Evolutionary conservation across 2,888 invertebrate genomes (phyloP), one percentile per base, ranked within the genome.

Genomic region (Limnephilus lunatus): DNA sequence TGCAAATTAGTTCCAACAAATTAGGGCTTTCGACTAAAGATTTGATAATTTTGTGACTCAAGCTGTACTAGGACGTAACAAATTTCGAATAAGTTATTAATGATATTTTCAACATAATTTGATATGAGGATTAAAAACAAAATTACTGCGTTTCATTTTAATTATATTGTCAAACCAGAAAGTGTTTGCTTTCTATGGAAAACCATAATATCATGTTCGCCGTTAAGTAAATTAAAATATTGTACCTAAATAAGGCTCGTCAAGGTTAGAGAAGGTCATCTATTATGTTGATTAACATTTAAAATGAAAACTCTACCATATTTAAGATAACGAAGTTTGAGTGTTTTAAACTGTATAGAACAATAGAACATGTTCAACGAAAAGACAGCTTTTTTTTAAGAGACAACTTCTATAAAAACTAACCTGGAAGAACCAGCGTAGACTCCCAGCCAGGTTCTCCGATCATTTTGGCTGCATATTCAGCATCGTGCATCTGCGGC

Each of bases 401-500:
- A 68, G 25, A 25, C 68, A 7, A 68, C 25, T n/a, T 68, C 9
- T 68, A n/a, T 2, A 68, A n/a, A 25, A n/a, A 90, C 85, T 95
- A 95, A 96, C 97, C 96, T 94, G 98, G 98, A 91, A 98, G 95
- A 0, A 97, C 97, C 19, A 97, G 95, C 90, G 95, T 95, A 39
- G 92, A 85, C 32, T 85, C 44, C 32, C 35, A 35, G 39, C 30
- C 81, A 19, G 15, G 19, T n/a, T 81, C 85, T 15, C 44, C 87
- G 12, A 85, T 30, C 88, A 90, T 31, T 19, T 35, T 91, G 2
- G 95, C 94, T 48, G 97, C 97, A 94, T 98, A 97, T 1, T 96
- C 96, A 81, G 96, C 95, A 94, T 99, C 99, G 94, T 99, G 98
- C 94, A 99, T 97, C 94, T 98, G 98, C 0, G 98, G 98, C 94